Evolutionary conservation across 1,140 invertebrate species (phyloP).

Genomic region (Prorops nasuta): DNA sequence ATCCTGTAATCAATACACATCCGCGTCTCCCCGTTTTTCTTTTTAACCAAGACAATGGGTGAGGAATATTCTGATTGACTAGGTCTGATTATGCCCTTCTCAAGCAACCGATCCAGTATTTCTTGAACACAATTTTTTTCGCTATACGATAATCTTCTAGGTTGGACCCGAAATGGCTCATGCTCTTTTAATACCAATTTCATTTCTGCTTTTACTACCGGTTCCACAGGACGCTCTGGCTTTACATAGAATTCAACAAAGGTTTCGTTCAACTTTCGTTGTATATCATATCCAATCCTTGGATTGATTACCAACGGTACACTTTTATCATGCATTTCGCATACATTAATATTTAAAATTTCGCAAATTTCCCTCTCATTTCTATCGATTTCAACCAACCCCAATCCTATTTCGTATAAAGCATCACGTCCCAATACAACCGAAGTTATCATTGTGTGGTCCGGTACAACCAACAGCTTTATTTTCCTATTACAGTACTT

Average conservation of each 20-base stretch:
- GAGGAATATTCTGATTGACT: slow-evolving; percentile 36
- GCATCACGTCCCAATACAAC: neutral
- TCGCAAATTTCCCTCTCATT: neutral
- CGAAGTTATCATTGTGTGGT: neutral
- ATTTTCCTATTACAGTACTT: slow-evolving; percentile 21
- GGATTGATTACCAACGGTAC: neutral
- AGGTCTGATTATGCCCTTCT: slow-evolving; percentile 35
- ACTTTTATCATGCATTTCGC: neutral
- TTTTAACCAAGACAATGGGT: slow-evolving; percentile 32
- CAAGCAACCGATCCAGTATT: slow-evolving; percentile 38
- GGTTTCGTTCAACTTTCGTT: neutral
- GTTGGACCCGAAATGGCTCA: slow-evolving; percentile 32
- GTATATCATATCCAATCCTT: neutral
- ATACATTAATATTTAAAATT: neutral
- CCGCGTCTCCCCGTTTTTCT: slow-evolving; percentile 19
- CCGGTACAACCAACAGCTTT: neutral
- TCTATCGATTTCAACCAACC: neutral
- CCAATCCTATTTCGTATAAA: neutral
- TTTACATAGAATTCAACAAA: slow-evolving; percentile 6
- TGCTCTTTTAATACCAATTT: slow-evolving; percentile 26
- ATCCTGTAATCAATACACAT: slow-evolving; percentile 4
- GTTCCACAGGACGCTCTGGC: neutral
- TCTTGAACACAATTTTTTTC: slow-evolving; percentile 28
- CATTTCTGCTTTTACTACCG: slow-evolving; percentile 7
- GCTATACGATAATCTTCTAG: slow-evolving; percentile 25